Evolutionary conservation across 2,888 invertebrate genomes (phyloP).

Genomic region (Himalopsyche tibetana): DNA sequence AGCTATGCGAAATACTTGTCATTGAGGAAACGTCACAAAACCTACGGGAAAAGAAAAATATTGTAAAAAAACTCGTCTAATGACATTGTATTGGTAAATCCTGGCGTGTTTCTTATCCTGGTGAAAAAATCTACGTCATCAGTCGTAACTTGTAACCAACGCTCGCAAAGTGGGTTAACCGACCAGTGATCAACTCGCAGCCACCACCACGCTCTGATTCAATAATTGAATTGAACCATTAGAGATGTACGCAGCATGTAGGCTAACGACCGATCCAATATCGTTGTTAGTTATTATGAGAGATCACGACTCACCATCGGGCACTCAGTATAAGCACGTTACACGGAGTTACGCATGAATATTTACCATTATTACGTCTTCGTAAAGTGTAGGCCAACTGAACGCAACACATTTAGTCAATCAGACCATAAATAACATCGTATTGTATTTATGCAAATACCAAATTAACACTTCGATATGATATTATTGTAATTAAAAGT

Average conservation of each 20-base stretch:
- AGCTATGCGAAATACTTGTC: too few relatives aligned
- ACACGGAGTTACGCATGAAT: slow-evolving; percentile 16
- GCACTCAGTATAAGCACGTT: neutral
- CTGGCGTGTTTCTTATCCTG: slow-evolving; percentile 1
- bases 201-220: slow-evolving; percentile 53
- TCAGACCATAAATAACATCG: too few relatives aligned
- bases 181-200: slow-evolving; percentile 1
- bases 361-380: slow-evolving; percentile 7
- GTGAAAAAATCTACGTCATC: slow-evolving; percentile 1
- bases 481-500: too few relatives aligned
- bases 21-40: too few relatives aligned
- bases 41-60: too few relatives aligned
- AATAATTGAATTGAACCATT: slow-evolving; percentile 56
- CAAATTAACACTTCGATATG: too few relatives aligned
- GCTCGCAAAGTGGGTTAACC: slow-evolving; percentile 3
- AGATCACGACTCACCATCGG: neutral
- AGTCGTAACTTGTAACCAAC: slow-evolving; percentile 8
- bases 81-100: neutral
- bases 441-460: too few relatives aligned
- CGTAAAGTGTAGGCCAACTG: slow-evolving; percentile 12
- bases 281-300: slow-evolving; percentile 12
- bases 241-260: slow-evolving; percentile 23
- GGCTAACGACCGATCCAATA: slow-evolving; percentile 50
- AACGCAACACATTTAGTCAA: neutral
- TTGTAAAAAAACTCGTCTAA: too few relatives aligned